Percentiles rank a stretch among this genome's conserved stretches.
These are phyloP conservation scores for Cyclophora punctaria DNA, from an alignment of 2,888 invertebrate genomes.

Conservation along the genomic window DNA sequence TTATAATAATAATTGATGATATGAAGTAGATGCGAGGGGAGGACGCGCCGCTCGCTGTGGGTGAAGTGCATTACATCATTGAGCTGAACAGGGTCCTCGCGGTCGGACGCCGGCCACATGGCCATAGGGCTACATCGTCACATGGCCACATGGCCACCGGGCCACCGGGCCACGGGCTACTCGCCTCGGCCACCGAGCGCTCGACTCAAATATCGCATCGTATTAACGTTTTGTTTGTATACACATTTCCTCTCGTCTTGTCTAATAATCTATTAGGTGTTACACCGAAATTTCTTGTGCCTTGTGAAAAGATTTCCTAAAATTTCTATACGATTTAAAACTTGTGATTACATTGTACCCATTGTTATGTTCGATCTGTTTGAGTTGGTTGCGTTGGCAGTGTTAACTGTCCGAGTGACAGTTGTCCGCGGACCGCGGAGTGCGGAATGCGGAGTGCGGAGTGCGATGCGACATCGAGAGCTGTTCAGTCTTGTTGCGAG, in stretches of 20 bases:
- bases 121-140: not conserved
- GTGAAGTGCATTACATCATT: constrained; percentile 39
- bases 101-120: not conserved
- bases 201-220: constrained; percentile 29
- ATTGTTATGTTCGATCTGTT: constrained; percentile 21
- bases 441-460: constrained; percentile 12
- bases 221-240: constrained; percentile 7
- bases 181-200: too few relatives aligned
- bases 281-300: constrained; percentile 64
- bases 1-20: constrained; percentile 11
- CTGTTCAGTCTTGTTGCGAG: constrained; percentile 71
- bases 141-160: constrained; percentile 17
- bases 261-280: constrained; percentile 31
- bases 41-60: constrained; percentile 29
- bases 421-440: constrained; percentile 26
- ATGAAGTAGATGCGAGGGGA: constrained; percentile 27
- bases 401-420: constrained; percentile 8
- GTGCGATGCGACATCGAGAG: constrained; percentile 58
- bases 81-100: constrained; percentile 20
- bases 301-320: constrained; percentile 48
- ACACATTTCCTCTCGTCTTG: constrained; percentile 19
- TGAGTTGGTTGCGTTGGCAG: constrained; percentile 23
- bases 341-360: constrained; percentile 30
- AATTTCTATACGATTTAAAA: constrained; percentile 35
- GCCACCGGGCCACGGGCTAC: too few relatives aligned